Base-by-base conservation (phyloP, 2,888 invertebrate genomes). In the Hypomecis punctinalis region DNA sequence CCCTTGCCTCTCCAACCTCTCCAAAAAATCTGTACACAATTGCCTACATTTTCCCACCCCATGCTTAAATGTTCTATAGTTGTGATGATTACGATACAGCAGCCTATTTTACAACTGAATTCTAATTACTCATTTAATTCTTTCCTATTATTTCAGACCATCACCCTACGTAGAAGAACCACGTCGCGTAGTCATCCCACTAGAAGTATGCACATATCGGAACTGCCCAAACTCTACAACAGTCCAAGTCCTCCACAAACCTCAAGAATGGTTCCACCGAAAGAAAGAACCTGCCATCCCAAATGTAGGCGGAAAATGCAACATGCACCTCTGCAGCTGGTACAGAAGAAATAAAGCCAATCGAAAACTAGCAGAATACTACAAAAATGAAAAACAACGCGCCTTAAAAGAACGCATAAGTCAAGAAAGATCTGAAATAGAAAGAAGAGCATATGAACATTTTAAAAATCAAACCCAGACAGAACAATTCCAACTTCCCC, bases 101-200 rank as follows among this genome's bases (percentile, higher is more conserved):
- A n/a, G n/a, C n/a, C n/a, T n/a, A n/a, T n/a, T n/a, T n/a, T n/a
- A n/a, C n/a, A n/a, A n/a, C n/a, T n/a, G n/a, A n/a, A n/a, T n/a
- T n/a, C n/a, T n/a, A n/a, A n/a, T n/a, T n/a, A n/a, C n/a, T n/a
- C n/a, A n/a, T n/a, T 11, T 43, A 8, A 23, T 8, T 23, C 8
- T 5, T 46, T 7, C 9, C 13, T 9, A 73, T 76, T 58, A 72
- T 76, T 57, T 33, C 79, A 86, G 85, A 68, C 81, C 82, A 2
- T 71, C 64, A 56, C 64, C 80, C 3, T 70, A 66, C 59, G 60
- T 81, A 55, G 79, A 79, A 55, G 72, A 80, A 37, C 76, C 79
- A 51, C 73, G 58, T 8, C 70, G 66, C 8, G 66, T 82, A 5
- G 68, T 79, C 10, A 59, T 78, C 4, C 79, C 84, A 3, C 60